Conservation (phyloP, 2,113 vertebrate genomes). For the Clarias batrachus region DNA sequence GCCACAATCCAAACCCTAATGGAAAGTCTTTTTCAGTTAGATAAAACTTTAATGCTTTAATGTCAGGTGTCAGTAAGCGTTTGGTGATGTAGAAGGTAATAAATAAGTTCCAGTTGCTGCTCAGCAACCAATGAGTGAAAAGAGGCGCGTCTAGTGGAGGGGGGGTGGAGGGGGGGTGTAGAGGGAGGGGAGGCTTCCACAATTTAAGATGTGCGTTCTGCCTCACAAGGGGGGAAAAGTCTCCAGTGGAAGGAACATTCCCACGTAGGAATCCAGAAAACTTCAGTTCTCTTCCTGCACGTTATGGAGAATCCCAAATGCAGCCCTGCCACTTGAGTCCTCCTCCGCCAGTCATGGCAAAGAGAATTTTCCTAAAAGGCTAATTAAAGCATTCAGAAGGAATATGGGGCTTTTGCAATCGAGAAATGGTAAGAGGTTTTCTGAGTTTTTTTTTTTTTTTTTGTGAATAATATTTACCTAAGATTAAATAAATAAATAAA, state of each 20-base stretch:
- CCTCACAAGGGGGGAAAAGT: constrained; percentile 15
- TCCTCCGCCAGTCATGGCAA: constrained; percentile 14
- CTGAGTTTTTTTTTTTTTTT: neutral
- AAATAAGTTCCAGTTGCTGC: constrained; percentile 53
- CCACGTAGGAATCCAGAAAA: neutral
- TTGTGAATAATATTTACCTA: neutral
- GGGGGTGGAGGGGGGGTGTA: neutral
- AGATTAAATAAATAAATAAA: neutral
- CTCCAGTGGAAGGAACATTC: neutral
- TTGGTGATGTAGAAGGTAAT: neutral
- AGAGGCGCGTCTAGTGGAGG: neutral
- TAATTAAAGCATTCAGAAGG: neutral
- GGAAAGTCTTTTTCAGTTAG: no score
- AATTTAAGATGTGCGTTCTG: constrained; percentile 15
- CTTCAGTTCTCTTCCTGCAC: neutral
- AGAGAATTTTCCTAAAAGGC: constrained; percentile 22
- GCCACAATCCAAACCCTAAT: neutral
- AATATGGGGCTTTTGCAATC: constrained; percentile 67
- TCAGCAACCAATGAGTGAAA: constrained; percentile 37
- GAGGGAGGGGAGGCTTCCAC: neutral
- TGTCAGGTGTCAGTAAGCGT: neutral
- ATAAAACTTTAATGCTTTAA: no score
- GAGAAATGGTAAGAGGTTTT: constrained; percentile 60
- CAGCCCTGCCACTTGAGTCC: neutral
- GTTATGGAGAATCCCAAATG: constrained; percentile 5